Evolutionary conservation across 2,888 invertebrate genomes (phyloP).

Genomic region (Heterodera filipjevi): DNA sequence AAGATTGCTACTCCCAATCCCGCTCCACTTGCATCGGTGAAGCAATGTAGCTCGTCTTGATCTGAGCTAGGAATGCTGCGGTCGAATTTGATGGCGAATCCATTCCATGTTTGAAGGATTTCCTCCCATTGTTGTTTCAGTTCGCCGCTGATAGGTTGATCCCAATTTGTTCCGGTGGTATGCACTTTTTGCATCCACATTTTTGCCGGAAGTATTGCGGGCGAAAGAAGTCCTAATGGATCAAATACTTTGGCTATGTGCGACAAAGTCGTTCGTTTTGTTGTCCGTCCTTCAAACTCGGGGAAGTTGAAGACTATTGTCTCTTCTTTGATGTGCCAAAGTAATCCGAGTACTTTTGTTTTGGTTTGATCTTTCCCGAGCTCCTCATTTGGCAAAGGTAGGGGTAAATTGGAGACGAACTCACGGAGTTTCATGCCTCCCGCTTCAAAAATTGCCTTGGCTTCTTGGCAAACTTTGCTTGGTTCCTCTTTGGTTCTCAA

Average conservation of each 20-base stretch:
- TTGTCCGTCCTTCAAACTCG: neutral
- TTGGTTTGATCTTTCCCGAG: no score
- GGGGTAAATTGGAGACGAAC: no score
- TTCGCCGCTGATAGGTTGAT: neutral
- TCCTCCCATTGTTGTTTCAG: neutral
- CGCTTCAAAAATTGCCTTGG: neutral
- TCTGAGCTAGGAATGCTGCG: no score
- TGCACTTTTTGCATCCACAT: neutral
- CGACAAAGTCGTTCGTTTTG: neutral
- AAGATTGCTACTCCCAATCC: no score
- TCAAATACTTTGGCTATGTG: slow-evolving; percentile 12
- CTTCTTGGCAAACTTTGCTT: neutral
- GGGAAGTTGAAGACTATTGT: neutral
- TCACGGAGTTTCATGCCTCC: slow-evolving; percentile 5
- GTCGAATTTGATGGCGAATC: no score
- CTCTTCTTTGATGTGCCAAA: neutral
- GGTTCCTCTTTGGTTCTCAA: no score
- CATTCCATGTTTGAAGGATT: neutral
- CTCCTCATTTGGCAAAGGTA: no score
- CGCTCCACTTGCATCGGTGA: slow-evolving; percentile 18
- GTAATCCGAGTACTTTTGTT: slow-evolving; percentile 1
- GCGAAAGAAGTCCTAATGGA: slow-evolving; percentile 4
- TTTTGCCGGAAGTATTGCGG: neutral
- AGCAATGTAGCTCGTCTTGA: neutral
- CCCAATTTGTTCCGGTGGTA: slow-evolving; percentile 9